phyloP scores from a whole-genome alignment of 1,140 invertebrate genomes.

The Aphis craccivora region DNA sequence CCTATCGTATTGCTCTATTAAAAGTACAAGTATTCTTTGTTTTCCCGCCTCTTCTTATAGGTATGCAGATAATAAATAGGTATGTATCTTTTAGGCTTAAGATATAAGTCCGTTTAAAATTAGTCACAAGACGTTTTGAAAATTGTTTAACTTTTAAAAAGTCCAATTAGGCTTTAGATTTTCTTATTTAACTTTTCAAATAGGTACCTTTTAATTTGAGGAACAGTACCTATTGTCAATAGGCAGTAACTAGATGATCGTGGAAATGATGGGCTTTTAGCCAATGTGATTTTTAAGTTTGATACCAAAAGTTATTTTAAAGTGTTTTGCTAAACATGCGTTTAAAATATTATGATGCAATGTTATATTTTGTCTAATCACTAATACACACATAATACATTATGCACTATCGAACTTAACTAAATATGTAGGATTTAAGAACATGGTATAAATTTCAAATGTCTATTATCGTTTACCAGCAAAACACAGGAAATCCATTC shows the following conservation, averaged over 20 bases:
- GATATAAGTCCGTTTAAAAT: not conserved
- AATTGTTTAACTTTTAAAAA: not conserved
- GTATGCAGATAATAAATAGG: not conserved
- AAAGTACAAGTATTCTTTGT: not conserved
- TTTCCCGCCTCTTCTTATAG: not conserved
- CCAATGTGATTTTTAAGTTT: not conserved
- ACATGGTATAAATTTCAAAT: not conserved
- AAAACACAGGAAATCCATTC: not conserved
- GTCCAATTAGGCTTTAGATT: not conserved
- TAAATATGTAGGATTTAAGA: not conserved
- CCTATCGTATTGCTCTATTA: not conserved
- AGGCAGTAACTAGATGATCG: not conserved
- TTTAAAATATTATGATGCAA: not conserved
- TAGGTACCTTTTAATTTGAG: not conserved
- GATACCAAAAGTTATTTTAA: not conserved
- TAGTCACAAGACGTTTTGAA: not conserved
- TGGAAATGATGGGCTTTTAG: not conserved
- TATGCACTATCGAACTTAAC: not conserved
- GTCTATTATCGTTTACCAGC: not conserved
- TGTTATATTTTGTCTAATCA: not conserved
- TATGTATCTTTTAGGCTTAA: not conserved
- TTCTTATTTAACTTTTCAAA: not conserved
- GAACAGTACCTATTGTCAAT: not conserved
- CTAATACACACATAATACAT: no score
- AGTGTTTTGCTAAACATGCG: not conserved